Evolutionary conservation across 2,113 vertebrate genomes (phyloP), one percentile per base, ranked within the genome.

Genomic region (Microcebus griseorufus): DNA sequence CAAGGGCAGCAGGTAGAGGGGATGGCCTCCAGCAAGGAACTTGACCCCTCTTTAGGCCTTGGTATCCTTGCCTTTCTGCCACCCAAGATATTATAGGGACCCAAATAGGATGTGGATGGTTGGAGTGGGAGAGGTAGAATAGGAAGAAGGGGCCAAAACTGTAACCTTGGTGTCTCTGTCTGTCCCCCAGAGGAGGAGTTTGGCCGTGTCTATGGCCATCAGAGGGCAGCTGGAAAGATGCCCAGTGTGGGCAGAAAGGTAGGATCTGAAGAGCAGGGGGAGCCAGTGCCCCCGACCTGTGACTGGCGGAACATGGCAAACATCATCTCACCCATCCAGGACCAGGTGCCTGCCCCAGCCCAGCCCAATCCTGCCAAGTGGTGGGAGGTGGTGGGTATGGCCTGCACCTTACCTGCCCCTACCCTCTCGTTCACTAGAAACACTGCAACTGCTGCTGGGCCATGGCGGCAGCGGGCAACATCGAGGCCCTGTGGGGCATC

Each of bases 401-500:
- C 65, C 48, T 37, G 1, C 58, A 8, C n/a, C 42, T 27, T 16
- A 32, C 18, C 32, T 3, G 1, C 5, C 5, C 14, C 39, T 3
- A 27, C 13, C 32, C 42, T 69, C 12, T 39, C 6, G 2, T 17
- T 39, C 45, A 2, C 29, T 6, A 98, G 98, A 1, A 27, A 51
- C 13, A 0, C 3, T 98, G 98, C 51, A 2, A 0, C 0, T 98
- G 97, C 45, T 98, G 97, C 88, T 98, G 97, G 98, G 98, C 98
- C 69, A 97, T 98, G 12, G 97, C 98, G 0, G 93, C 81, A 0
- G 98, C 91, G 0, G 95, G 64, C 25, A 98, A 98, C 83, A 97
- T 98, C 0, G 98, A 98, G 69, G 88, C 98, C 69, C 72, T 93
- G 29, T 98, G 98, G 98, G 48, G 8, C 82, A 97, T 98, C 90